Conservation (phyloP, 2,797 vertebrate species). For the Syngnathus acus region DNA sequence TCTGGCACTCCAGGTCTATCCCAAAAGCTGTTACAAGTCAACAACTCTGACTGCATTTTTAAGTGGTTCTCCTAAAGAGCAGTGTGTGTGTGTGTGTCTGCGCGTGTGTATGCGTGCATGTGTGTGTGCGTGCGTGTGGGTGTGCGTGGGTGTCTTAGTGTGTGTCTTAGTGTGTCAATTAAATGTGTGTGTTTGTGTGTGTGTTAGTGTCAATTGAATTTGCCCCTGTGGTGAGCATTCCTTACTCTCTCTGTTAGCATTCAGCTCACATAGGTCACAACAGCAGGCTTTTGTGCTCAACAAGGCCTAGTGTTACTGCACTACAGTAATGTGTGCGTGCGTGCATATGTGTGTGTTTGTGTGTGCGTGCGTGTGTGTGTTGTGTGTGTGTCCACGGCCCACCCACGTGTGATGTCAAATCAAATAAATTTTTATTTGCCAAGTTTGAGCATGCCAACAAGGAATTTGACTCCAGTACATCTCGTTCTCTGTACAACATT, state of each 20-base stretch:
- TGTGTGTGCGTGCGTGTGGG: slow-evolving; percentile 17
- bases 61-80: slow-evolving; percentile 34
- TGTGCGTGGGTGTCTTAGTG: slow-evolving; percentile 22
- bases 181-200: slow-evolving; percentile 5
- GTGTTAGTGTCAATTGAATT: slow-evolving; percentile 26
- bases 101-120: slow-evolving; percentile 21
- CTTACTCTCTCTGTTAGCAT: slow-evolving; percentile 66
- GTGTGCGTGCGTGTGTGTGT: slow-evolving; percentile 7
- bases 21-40: slow-evolving; percentile 39
- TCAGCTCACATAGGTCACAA: slow-evolving; percentile 68
- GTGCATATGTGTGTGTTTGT: slow-evolving; percentile 28
- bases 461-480: no score
- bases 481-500: no score
- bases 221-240: slow-evolving; percentile 49
- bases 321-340: slow-evolving; percentile 18
- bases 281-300: slow-evolving; percentile 63
- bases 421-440: no score
- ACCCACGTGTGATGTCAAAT: slow-evolving; percentile 4
- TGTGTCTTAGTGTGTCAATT: slow-evolving; percentile 11
- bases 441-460: no score
- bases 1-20: slow-evolving; percentile 8
- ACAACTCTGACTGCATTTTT: slow-evolving; percentile 48
- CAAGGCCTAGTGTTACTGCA: slow-evolving; percentile 33
- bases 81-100: slow-evolving; percentile 20
- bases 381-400: no score